Percentiles rank a stretch among this genome's conserved stretches.
These are phyloP conservation scores for Brachypteracias leptosomus DNA, from an alignment of 2,113 vertebrate species.

Conservation along the genomic window DNA sequence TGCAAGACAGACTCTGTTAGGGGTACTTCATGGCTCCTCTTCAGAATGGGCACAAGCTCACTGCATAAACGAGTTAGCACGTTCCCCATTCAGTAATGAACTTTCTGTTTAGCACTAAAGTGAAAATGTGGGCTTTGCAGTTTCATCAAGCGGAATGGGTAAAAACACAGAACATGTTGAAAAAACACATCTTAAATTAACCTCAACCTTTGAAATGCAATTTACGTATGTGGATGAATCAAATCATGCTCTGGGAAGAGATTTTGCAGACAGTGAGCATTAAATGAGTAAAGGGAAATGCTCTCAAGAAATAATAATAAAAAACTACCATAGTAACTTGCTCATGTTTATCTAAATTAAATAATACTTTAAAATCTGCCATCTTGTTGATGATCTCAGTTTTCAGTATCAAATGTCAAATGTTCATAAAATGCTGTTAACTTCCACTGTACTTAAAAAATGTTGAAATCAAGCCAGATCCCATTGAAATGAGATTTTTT, in stretches of 20 bases:
- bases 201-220: background rate
- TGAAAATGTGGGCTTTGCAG: background rate
- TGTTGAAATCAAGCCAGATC: background rate
- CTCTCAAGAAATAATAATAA: background rate
- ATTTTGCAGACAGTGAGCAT: background rate
- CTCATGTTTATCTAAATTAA: background rate
- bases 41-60: background rate
- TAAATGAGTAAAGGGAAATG: background rate
- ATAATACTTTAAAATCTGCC: background rate
- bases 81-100: background rate
- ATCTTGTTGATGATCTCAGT: background rate
- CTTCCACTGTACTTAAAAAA: background rate
- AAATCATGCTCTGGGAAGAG: background rate
- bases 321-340: background rate
- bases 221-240: background rate
- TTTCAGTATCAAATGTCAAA: background rate
- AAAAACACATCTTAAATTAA: background rate
- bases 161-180: background rate
- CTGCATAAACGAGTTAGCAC: background rate
- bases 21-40: background rate
- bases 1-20: background rate
- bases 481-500: background rate
- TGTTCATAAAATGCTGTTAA: background rate
- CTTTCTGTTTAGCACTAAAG: background rate
- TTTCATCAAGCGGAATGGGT: background rate